Evolutionary conservation across 2,888 invertebrate species (phyloP).

Genomic region (Sabatieria punctata): DNA sequence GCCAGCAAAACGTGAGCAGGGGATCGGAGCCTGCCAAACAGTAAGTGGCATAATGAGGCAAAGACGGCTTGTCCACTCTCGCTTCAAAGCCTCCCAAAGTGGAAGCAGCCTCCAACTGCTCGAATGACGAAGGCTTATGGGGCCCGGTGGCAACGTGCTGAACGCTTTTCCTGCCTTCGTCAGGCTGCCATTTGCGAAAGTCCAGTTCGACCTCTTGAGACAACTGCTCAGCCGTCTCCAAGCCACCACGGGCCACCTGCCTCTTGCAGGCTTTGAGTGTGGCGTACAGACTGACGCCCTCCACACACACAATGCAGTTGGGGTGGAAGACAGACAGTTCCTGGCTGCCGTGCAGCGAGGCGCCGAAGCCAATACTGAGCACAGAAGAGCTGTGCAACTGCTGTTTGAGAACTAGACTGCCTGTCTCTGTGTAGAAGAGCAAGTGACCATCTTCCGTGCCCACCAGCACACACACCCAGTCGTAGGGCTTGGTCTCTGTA

Average conservation of each 20-base stretch:
- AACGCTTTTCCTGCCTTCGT: no score
- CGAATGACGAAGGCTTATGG: conserved; percentile 52
- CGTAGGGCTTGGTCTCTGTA: conserved; percentile 30
- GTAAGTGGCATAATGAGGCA: conserved; percentile 1
- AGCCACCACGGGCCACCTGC: conserved; percentile 58
- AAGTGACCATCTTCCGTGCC: conserved; percentile 70
- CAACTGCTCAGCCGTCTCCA: no score
- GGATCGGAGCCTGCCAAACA: not conserved
- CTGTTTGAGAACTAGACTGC: not conserved
- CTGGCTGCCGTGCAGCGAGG: conserved; percentile 27
- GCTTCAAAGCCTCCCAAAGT: conserved; percentile 46
- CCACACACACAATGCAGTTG: conserved; percentile 47
- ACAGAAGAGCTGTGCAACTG: not conserved
- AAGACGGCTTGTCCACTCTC: not conserved
- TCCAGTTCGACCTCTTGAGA: no score
- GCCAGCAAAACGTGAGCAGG: not conserved
- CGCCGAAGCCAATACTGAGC: not conserved
- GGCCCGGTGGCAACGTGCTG: conserved; percentile 19
- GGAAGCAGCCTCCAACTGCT: conserved; percentile 64
- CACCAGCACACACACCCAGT: conserved; percentile 79
- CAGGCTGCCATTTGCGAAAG: no score
- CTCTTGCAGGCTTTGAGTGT: conserved; percentile 58
- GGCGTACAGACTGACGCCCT: conserved; percentile 59
- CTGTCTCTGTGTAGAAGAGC: conserved; percentile 62
- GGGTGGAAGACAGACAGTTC: conserved; percentile 58